Evolutionary conservation across 2,797 vertebrate genomes (phyloP), one percentile per base, ranked within the genome.

Genomic region (Enteromius treurensis): DNA sequence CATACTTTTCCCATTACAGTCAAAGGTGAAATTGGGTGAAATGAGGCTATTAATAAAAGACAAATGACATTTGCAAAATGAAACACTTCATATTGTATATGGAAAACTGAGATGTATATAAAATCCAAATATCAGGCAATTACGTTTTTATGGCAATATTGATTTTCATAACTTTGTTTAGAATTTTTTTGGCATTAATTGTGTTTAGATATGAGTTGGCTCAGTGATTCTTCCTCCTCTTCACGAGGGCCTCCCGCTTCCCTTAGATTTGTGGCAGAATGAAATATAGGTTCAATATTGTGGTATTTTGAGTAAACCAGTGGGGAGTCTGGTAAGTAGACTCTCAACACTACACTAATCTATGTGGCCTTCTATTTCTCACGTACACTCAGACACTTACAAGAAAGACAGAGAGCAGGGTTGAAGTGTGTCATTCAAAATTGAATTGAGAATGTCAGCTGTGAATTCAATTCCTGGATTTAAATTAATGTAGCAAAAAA

Each of bases 261-360:
- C 70, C 85, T 77, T 68, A 83, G 62, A 45, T 79, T 82, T 88
- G 80, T 88, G 90, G 77, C 87, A 81, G n/a, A 79, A 79, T 89
- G 88, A 92, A 90, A 82, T 88, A 90, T 89, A 80, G 88, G 79
- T 88, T 90, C 88, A 90, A 91, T 90, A 88, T 84, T 55, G 77
- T 51, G 80, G 62, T 64, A 67, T 84, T 82, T 85, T 87, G 88
- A 90, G 86, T 87, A 84, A 87, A 80, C 73, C 71, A 88, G 55
- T 83, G 73, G 70, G 76, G 79, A 84, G 47, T 76, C 83, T 9
- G 60, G 51, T 74, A 81, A 90, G 86, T 76, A 83, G 82, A 87
- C 84, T 37, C 5, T 76, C 62, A 90, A 82, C 76, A 89, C 75
- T 86, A 88, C 86, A 89, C 53, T 77, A 81, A 81, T 88, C 42